Conservation (phyloP, 1,140 invertebrate species). For the silkworm (Bombyx mori) region DNA sequence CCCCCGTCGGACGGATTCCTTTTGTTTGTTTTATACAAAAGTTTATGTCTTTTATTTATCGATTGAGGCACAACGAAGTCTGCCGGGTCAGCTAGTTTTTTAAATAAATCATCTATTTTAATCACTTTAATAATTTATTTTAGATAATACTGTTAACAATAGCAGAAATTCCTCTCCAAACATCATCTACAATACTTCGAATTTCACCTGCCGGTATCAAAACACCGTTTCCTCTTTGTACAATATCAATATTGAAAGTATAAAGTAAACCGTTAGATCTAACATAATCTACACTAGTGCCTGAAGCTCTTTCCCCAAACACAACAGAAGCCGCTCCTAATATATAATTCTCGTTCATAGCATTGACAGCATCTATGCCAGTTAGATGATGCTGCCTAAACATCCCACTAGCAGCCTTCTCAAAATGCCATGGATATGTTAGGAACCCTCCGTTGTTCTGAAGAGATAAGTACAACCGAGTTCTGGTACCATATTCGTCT, state of each 20-base stretch:
- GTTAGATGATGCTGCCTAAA: constrained; percentile 42
- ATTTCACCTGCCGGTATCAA: constrained; percentile 38
- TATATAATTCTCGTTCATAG: constrained; percentile 28
- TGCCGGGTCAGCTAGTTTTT: no score
- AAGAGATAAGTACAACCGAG: constrained; percentile 38
- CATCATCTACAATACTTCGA: constrained; percentile 29
- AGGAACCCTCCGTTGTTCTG: constrained; percentile 46
- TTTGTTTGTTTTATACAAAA: no score
- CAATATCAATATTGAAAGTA: constrained; percentile 41
- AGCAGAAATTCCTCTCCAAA: constrained; percentile 37
- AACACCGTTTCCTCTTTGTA: constrained; percentile 29
- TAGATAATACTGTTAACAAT: constrained; percentile 24
- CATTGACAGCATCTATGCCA: constrained; percentile 30
- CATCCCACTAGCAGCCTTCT: constrained; percentile 48
- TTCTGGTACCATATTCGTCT: constrained; percentile 22
- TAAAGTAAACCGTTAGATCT: constrained; percentile 30
- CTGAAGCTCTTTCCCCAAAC: constrained; percentile 38
- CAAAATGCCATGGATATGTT: constrained; percentile 50
- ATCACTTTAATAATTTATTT: constrained; percentile 1
- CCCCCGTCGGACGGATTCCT: no score
- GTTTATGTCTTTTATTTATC: no score
- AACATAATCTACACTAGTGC: constrained; percentile 42
- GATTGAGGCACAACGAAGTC: no score
- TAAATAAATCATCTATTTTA: no score
- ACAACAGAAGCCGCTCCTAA: constrained; percentile 31